Evolutionary conservation across 1,140 invertebrate species (phyloP), one percentile per base, ranked within the genome.

Genomic region (Atta cephalotes): DNA sequence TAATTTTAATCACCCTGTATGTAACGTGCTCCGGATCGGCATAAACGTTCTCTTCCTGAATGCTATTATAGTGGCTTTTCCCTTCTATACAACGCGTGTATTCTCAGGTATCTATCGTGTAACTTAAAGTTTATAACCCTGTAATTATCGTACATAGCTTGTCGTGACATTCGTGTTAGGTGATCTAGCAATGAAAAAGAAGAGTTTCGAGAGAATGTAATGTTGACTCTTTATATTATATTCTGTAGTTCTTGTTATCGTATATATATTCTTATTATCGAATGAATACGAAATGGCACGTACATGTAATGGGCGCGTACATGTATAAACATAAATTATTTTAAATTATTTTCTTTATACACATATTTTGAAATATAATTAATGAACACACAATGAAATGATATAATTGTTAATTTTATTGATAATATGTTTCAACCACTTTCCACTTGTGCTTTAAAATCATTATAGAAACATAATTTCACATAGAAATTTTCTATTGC

Each of bases 1-100:
- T 90, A 89, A 90, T 90, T 90, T 90, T 88, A 88, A 90, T 90
- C 74, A 89, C 86, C 72, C 86, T 85, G 87, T 60, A 6, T 58
- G 78, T 74, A 82, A 82, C 85, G 70, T 84, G 85, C 71, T 60
- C 81, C 66, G 66, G 82, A 90, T 70, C 79, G 80, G 74, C 87
- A 74, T 79, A 58, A 58, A 58, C 31, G 35, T 65, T 90, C 72
- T 79, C 86, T 89, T 53, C 88, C 68, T 56, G 85, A 90, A 89
- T 81, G 60, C 87, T 89, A 89, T 89, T 90, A 90, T 79, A 62
- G 77, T 58, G 45, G 49, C 35, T 60, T 45, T 14, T 18, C 18
- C 65, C 25, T 28, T 53, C 66, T 16, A 49, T 63, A 76, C 49
- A 70, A 63, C 62, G 88, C 74, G 56, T 65, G 66, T 49, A 76